These are phyloP conservation scores for Congeria kusceri DNA, from an alignment of 2,888 invertebrate species.

Conservation along the genomic window DNA sequence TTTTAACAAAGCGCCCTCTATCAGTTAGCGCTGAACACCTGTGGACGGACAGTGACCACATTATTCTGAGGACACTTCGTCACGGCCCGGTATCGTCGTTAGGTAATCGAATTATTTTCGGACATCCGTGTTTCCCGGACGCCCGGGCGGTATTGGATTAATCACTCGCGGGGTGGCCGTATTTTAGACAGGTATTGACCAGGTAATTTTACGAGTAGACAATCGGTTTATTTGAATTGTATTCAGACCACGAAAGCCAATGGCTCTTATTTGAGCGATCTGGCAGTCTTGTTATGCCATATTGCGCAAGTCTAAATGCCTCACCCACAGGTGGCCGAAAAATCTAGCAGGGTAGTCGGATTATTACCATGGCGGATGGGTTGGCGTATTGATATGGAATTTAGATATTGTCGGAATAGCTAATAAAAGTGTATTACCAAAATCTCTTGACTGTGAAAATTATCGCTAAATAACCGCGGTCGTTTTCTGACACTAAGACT, in stretches of 20 bases:
- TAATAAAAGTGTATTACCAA: constrained; percentile 3
- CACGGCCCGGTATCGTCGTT: too few species aligned
- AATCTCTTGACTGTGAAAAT: background rate
- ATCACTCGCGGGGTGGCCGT: constrained; percentile 31
- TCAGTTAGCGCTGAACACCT: too few species aligned
- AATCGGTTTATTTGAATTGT: background rate
- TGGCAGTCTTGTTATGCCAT: background rate
- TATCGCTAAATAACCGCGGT: too few species aligned
- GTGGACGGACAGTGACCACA: too few species aligned
- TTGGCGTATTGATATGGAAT: background rate
- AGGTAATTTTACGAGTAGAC: background rate
- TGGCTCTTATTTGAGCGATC: background rate
- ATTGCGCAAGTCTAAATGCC: background rate
- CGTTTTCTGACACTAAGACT: too few species aligned
- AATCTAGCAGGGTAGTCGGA: background rate
- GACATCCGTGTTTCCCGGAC: constrained; percentile 8
- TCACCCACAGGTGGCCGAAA: background rate
- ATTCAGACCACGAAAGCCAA: background rate
- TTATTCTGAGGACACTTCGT: too few species aligned
- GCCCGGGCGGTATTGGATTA: constrained; percentile 9
- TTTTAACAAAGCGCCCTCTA: too few species aligned
- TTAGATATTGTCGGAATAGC: constrained; percentile 1
- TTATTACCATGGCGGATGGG: background rate
- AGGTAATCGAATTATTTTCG: constrained; percentile 19
- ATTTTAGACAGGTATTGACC: constrained; percentile 9